Percentiles rank a stretch among this genome's conserved stretches.
Evolutionary conservation across 1,140 invertebrate species (phyloP).

Genomic region (Penaeus japonicus): DNA sequence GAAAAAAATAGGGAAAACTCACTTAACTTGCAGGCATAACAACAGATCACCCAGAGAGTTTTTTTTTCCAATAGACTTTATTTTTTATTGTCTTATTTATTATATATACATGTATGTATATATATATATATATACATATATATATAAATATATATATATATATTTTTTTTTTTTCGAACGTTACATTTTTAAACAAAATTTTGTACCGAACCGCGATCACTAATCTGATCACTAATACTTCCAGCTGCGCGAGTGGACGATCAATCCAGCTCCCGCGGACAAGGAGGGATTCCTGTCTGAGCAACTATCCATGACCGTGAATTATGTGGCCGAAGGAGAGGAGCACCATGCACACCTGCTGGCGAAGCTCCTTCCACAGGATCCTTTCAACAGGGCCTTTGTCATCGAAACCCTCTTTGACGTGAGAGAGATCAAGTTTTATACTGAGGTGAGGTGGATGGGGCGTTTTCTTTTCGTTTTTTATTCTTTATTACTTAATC

Average conservation of each 20-base stretch:
- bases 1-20: no score
- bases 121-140: no score
- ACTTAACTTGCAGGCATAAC: no score
- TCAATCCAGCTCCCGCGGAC: conserved; percentile 18
- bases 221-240: neutral
- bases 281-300: conserved; percentile 43
- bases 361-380: conserved; percentile 47
- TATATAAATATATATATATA: no score
- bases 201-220: no score
- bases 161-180: no score
- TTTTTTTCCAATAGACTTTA: no score
- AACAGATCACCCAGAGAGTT: no score
- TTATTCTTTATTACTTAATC: neutral
- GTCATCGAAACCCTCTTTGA: conserved; percentile 48
- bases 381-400: conserved; percentile 46
- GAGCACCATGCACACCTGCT: conserved; percentile 41
- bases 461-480: no score
- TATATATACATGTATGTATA: no score
- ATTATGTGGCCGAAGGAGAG: conserved; percentile 12
- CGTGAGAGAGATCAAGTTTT: conserved; percentile 44
- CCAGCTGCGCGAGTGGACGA: conserved; percentile 44
- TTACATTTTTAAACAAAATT: no score
- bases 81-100: no score
- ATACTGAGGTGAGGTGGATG: conserved; percentile 35
- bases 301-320: conserved; percentile 31